Conservation (phyloP, 2,113 vertebrate genomes). For the Diglossa brunneiventris region DNA sequence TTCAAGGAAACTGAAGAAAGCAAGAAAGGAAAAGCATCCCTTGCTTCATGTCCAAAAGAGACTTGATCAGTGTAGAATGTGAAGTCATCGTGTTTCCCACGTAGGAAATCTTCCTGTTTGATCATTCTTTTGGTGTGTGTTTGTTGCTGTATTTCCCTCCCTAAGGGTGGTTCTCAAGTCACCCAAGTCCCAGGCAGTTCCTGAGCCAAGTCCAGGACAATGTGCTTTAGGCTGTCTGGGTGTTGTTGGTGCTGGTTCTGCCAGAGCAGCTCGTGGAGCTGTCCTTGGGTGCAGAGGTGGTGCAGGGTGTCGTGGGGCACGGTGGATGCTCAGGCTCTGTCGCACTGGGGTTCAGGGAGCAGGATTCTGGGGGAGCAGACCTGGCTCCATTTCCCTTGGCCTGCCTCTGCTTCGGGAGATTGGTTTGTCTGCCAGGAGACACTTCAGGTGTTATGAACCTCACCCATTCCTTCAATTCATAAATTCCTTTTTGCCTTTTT, state of each 20-base stretch:
- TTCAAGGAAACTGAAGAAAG: not conserved
- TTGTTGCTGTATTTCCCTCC: not conserved
- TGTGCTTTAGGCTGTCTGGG: not conserved
- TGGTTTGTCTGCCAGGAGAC: not conserved
- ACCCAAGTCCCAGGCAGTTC: not conserved
- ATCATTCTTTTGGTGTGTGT: too few relatives aligned
- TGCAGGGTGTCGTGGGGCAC: fast-evolving
- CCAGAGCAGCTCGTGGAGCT: not conserved
- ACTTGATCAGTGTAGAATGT: not conserved
- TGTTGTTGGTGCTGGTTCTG: not conserved
- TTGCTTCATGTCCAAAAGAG: not conserved
- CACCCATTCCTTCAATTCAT: not conserved
- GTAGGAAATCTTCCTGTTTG: not conserved
- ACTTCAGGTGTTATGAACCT: not conserved
- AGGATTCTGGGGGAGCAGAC: constrained; percentile 3
- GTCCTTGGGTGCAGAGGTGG: not conserved
- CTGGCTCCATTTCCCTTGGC: not conserved
- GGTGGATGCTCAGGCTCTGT: fast-evolving
- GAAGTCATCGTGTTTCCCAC: not conserved
- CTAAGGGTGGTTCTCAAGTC: not conserved
- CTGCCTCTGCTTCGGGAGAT: not conserved
- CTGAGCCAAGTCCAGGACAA: not conserved
- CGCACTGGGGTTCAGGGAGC: fast-evolving
- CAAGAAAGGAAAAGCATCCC: not conserved
- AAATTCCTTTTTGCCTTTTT: not conserved